Conservation (phyloP, 1,140 invertebrate genomes). For the Papilio machaon region DNA sequence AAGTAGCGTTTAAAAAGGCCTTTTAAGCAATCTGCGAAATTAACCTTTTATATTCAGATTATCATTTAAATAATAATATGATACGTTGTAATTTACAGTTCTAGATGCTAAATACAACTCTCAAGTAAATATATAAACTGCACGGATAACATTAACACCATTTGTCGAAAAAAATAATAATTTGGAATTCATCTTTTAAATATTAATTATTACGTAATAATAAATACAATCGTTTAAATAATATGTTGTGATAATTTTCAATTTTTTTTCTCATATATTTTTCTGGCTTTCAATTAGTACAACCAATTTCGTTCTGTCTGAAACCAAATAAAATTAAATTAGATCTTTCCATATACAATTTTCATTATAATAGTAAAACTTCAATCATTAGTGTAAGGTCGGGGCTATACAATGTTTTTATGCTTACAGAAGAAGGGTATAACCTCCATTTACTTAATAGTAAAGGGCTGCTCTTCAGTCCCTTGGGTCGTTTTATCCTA, state of each 20-base stretch:
- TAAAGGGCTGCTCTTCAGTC: constrained; percentile 3
- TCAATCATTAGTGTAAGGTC: constrained; percentile 6
- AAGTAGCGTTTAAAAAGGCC: too few species aligned
- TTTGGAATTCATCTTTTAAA: too few species aligned
- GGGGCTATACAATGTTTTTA: background rate
- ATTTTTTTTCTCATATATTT: background rate
- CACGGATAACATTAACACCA: too few species aligned
- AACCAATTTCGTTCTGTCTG: background rate
- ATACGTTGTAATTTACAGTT: too few species aligned
- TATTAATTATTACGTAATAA: too few species aligned
- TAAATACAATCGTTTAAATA: too few species aligned
- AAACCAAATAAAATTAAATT: background rate
- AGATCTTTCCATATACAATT: background rate
- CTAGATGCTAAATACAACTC: too few species aligned
- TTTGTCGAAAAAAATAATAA: too few species aligned
- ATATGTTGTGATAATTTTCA: background rate
- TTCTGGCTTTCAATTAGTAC: background rate
- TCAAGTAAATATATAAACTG: too few species aligned
- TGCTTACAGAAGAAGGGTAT: constrained; percentile 12
- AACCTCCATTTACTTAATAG: constrained; percentile 17
- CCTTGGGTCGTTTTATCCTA: background rate
- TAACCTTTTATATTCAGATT: too few species aligned
- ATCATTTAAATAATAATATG: too few species aligned
- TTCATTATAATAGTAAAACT: background rate
- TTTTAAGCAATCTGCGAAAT: too few species aligned